phyloP scores from a whole-genome alignment of 2,797 vertebrate species.

The Sphenopsis melanotis region DNA sequence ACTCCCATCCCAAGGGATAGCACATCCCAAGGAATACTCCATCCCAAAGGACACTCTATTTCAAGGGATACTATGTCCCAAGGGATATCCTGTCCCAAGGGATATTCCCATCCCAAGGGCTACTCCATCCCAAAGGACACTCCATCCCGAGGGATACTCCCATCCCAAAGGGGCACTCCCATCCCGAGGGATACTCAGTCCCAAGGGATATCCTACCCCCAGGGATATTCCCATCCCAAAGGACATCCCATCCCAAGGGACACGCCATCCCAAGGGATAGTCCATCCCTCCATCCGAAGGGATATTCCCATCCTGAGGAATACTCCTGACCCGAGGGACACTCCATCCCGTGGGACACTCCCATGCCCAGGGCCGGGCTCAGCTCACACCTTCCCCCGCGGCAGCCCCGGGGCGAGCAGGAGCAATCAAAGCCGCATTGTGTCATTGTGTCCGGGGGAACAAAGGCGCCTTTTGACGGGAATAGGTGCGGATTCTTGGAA shows the following conservation, averaged over 20 bases:
- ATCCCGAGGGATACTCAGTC: not conserved
- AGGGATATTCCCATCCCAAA: too few species aligned
- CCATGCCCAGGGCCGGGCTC: not conserved
- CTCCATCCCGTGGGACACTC: not conserved
- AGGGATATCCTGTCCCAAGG: too few species aligned
- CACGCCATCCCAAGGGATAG: not conserved
- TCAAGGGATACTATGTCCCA: too few species aligned
- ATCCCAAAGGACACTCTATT: too few species aligned
- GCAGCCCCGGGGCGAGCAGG: not conserved
- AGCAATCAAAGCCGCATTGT: constrained; percentile 30
- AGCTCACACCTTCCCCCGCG: not conserved
- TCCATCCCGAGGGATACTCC: not conserved
- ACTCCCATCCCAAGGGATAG: too few species aligned
- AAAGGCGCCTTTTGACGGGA: constrained; percentile 53
- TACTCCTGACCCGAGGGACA: too few species aligned
- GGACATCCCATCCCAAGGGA: not conserved
- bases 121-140: not conserved
- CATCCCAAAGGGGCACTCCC: not conserved
- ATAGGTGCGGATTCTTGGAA: constrained; percentile 66
- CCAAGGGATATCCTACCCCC: not conserved
- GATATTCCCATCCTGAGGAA: not conserved
- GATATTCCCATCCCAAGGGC: not conserved
- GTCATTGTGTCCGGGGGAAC: constrained; percentile 32
- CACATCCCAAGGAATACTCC: rapidly evolving
- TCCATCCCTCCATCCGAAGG: too few species aligned